Base-by-base conservation (phyloP, 1,140 invertebrate genomes). In the Yoshiicerus persimilis region DNA sequence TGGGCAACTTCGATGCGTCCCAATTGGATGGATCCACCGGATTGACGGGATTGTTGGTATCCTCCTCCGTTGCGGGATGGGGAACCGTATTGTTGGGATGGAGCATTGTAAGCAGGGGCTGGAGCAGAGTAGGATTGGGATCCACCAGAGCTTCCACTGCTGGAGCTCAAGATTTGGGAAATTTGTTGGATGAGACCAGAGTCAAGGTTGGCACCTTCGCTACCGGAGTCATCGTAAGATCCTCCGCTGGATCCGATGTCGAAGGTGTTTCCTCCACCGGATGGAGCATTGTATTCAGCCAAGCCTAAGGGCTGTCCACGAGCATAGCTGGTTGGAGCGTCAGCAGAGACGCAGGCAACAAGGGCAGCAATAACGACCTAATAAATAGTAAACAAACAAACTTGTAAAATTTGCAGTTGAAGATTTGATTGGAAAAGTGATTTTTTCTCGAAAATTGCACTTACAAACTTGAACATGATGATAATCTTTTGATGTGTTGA, bases 1-100 rank as follows among this genome's bases (percentile, higher is more conserved):
- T 88, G 88, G 38, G 88, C 84, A 36, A 64, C 32, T 84, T 88
- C 88, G 39, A 66, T 66, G 11, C 34, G 70, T 41, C 88, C 88
- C 20, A 88, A 30, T 62, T 83, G 70, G 30, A 86, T 23, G 16
- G 34, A 23, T 47, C 83, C 83, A 16, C 38, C 25, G 41, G 38
- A 27, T 27, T 11, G 13, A 27, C 87, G 75, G 34, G 64, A 11
- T 25, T n/a, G 20, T 23, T 10, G 23, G 27, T 84, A 84, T 30
- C 38, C 38, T 38, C 80, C 80, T 30, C 11, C 41, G 6, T 66
- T 66, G 36, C 27, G 32, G 75, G 75, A 80, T 80, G 75, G 75
- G n/a, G 34, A 9, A 13, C 13, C 13, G 34, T 34, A 20, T 38
- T 34, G 16, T 80, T 83, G 38, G 25, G 36, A 8, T 10, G 32